A percentile compares a stretch with the other conserved stretches of the same genome.
These are phyloP conservation scores for Bilobella aurantiaca DNA, from an alignment of 1,140 invertebrate species.

Conservation along the genomic window DNA sequence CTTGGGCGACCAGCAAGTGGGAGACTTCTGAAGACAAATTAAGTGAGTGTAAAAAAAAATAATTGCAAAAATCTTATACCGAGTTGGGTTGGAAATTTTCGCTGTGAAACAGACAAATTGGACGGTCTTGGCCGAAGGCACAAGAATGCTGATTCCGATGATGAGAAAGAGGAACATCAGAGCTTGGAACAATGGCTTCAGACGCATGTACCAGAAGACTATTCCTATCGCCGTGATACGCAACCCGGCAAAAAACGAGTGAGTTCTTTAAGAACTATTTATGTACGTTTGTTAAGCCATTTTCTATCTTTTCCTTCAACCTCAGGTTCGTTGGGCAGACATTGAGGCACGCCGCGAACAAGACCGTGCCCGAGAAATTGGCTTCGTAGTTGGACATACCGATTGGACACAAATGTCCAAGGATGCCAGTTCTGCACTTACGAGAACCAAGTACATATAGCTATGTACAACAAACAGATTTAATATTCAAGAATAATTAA, in stretches of 20 bases:
- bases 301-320: slow-evolving; percentile 18
- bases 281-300: neutral
- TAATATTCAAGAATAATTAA: no score
- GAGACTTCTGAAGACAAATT: slow-evolving; percentile 52
- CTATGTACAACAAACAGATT: no score
- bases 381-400: slow-evolving; percentile 89
- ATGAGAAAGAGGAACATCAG: slow-evolving; percentile 27
- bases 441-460: slow-evolving; percentile 86
- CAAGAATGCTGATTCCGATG: slow-evolving; percentile 36
- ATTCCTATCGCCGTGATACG: slow-evolving; percentile 48
- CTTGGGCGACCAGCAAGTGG: slow-evolving; percentile 48
- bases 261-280: slow-evolving; percentile 24
- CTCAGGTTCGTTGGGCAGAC: slow-evolving; percentile 92
- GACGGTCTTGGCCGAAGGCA: slow-evolving; percentile 61
- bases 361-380: slow-evolving; percentile 79
- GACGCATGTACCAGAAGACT: slow-evolving; percentile 63
- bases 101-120: slow-evolving; percentile 72
- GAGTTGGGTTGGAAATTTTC: slow-evolving; percentile 19
- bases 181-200: slow-evolving; percentile 79
- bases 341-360: slow-evolving; percentile 81
- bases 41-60: slow-evolving; percentile 47
- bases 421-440: slow-evolving; percentile 74
- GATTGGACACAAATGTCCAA: slow-evolving; percentile 88
- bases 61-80: no score
- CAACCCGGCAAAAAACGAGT: slow-evolving; percentile 81